These are phyloP conservation scores for Scytalopus superciliaris DNA, from an alignment of 2,113 vertebrate species.

Conservation along the genomic window DNA sequence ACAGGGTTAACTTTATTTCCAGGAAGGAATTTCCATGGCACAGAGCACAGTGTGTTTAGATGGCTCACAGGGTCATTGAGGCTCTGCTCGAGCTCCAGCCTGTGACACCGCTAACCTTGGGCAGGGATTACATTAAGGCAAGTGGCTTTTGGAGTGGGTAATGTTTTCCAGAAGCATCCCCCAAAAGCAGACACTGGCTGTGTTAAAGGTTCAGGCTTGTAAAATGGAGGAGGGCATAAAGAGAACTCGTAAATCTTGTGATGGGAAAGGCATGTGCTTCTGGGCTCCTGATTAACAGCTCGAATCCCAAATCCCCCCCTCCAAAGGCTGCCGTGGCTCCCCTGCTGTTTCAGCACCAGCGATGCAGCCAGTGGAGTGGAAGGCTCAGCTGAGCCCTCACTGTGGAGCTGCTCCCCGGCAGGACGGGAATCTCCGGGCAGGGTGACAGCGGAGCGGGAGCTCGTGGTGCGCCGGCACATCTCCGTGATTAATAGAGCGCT, in stretches of 20 bases:
- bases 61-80: rapidly evolving
- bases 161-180: not conserved
- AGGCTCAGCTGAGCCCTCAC: not conserved
- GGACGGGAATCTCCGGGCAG: not conserved
- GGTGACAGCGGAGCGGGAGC: not conserved
- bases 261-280: not conserved
- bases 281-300: not conserved
- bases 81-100: not conserved
- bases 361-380: not conserved
- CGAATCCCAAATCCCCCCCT: rapidly evolving
- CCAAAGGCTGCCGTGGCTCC: rapidly evolving
- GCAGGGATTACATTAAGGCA: not conserved
- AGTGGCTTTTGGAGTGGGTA: rapidly evolving
- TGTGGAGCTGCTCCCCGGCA: not conserved
- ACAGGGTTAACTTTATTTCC: not conserved
- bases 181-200: not conserved
- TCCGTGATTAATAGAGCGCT: not conserved
- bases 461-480: not conserved
- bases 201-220: not conserved
- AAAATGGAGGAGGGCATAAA: not conserved
- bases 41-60: not conserved
- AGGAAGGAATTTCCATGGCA: not conserved
- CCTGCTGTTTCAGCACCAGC: not conserved
- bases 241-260: not conserved
- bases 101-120: not conserved